These are phyloP conservation scores for Lycocorax pyrrhopterus DNA, from an alignment of 2,113 vertebrate species.

Conservation along the genomic window DNA sequence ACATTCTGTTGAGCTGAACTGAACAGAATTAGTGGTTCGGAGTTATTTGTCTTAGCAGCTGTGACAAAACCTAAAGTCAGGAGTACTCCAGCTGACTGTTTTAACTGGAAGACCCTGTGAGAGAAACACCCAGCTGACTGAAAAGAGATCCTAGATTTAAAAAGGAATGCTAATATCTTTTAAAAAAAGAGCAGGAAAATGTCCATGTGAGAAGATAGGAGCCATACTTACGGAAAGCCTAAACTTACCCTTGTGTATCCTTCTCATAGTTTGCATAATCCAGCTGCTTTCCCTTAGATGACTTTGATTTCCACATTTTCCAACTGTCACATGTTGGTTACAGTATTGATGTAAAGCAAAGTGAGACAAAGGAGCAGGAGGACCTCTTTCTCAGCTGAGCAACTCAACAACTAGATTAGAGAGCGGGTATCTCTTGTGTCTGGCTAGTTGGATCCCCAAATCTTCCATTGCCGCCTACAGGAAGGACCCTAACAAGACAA, in stretches of 20 bases:
- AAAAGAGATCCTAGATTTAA: not conserved
- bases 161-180: not conserved
- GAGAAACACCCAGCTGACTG: not conserved
- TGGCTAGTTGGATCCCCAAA: not conserved
- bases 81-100: not conserved
- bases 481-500: not conserved
- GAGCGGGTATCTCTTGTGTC: not conserved
- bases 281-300: not conserved
- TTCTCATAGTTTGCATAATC: not conserved
- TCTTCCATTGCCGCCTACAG: not conserved
- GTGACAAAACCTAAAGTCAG: not conserved
- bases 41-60: not conserved
- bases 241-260: not conserved
- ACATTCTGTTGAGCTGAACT: not conserved
- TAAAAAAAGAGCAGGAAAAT: not conserved
- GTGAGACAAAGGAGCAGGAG: not conserved
- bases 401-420: not conserved
- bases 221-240: not conserved
- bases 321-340: rapidly evolving
- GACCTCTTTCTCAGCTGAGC: not conserved
- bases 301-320: not conserved
- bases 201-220: not conserved
- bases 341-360: not conserved
- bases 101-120: not conserved
- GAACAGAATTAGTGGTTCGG: not conserved